phyloP scores from a whole-genome alignment of 53 echinoderm and acorn worm species.

The Henricia sp. region DNA sequence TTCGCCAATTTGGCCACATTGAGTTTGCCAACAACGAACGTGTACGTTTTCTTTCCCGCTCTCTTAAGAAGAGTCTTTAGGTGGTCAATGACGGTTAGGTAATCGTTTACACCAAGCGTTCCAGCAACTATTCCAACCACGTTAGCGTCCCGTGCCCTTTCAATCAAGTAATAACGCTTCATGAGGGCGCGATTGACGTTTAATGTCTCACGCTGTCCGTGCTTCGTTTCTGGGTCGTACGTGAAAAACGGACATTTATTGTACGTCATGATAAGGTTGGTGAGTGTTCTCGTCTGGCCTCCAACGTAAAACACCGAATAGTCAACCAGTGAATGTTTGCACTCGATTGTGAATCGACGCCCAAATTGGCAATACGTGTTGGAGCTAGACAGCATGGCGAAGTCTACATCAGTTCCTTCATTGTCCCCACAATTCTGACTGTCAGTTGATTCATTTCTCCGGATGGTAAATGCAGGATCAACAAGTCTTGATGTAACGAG shows the following conservation, averaged over 20 bases:
- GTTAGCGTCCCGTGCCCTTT: constrained; percentile 88
- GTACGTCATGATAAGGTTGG: constrained; percentile 93
- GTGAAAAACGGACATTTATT: constrained; percentile 87
- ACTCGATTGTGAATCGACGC: constrained; percentile 62
- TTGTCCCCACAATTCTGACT: background rate
- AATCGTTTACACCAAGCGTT: constrained; percentile 86
- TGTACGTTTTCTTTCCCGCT: constrained; percentile 91
- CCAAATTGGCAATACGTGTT: constrained; percentile 66
- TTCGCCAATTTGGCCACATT: constrained; percentile 98
- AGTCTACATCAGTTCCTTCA: constrained; percentile 28
- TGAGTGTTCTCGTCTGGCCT: constrained; percentile 76
- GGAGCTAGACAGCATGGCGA: constrained; percentile 12
- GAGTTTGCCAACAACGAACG: constrained; percentile 91
- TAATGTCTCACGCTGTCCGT: constrained; percentile 70
- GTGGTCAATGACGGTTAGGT: constrained; percentile 78
- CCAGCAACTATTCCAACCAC: constrained; percentile 91
- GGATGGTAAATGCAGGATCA: constrained; percentile 7
- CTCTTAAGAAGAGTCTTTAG: constrained; percentile 76
- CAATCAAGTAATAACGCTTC: constrained; percentile 89
- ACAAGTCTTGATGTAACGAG: constrained; percentile 53
- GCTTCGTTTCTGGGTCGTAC: constrained; percentile 70
- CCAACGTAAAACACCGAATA: constrained; percentile 83
- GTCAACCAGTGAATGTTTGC: constrained; percentile 64
- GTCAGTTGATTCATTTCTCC: background rate
- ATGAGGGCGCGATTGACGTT: constrained; percentile 86